A percentile compares a stretch with the other conserved stretches of the same genome.
Conservation (phyloP, 2,113 vertebrate genomes). For the Anhinga anhinga region DNA sequence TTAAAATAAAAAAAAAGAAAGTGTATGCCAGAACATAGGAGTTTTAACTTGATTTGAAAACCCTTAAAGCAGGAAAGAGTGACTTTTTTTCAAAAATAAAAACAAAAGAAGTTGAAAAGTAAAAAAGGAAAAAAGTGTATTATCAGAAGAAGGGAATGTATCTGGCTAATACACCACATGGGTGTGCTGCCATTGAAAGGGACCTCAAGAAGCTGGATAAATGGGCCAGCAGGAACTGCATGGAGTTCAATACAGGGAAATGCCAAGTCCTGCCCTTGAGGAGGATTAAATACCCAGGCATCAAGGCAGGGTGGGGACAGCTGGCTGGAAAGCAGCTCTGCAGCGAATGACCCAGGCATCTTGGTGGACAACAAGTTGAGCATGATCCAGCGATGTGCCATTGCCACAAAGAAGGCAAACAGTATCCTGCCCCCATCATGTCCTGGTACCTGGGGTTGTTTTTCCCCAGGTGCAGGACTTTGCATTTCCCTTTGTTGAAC, state of each 20-base stretch:
- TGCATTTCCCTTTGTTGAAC: neutral
- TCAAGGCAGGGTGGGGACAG: neutral
- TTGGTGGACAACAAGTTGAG: neutral
- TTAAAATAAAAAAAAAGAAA: neutral
- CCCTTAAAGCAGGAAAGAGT: neutral
- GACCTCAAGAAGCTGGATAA: neutral
- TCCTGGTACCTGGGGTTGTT: neutral
- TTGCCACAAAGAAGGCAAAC: neutral
- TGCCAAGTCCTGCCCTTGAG: neutral
- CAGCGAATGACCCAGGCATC: neutral
- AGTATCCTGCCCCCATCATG: neutral
- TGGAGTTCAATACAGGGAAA: neutral
- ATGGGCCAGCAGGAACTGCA: neutral
- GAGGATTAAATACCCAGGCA: neutral
- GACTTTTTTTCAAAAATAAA: neutral
- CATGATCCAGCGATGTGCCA: neutral
- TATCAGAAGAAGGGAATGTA: neutral
- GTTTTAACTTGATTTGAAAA: neutral
- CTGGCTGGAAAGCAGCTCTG: neutral
- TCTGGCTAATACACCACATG: neutral
- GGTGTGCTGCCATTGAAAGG: neutral
- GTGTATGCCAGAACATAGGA: neutral
- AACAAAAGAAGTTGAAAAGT: accelerated
- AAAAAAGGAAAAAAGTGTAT: neutral
- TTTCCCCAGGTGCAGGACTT: accelerated